Base-by-base conservation (phyloP, 2,888 invertebrate species). In the Liodrosophila aerea region DNA sequence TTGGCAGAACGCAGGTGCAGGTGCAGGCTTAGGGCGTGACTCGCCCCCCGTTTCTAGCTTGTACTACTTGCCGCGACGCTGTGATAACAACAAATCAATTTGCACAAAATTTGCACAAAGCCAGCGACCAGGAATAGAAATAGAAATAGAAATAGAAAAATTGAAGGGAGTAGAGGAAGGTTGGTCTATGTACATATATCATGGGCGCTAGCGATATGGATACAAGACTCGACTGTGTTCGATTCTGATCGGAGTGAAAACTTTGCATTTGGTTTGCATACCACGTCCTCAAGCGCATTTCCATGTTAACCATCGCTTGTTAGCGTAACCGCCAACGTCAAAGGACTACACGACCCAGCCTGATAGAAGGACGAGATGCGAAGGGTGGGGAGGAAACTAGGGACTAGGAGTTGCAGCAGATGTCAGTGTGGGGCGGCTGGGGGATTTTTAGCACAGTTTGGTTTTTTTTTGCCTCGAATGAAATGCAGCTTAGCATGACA, bases 61-160 rank as follows among this genome's bases (percentile, higher is more conserved):
- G 16, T 4, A 5, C 4, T 5, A 22, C 8, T 1, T 13, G 5
- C 13, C 33, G 8, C 22, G 12, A 8, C 45, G 50, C 30, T 78
- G 75, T 71, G 80, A 80, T 85, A 80, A 76, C 82, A 86, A 84
- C 81, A 81, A 81, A 86, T 81, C 86, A 86, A 86, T 81, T 81
- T 81, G 82, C 81, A 84, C 81, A 83, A 71, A 76, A 85, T 83
- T 81, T 78, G 80, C 85, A 83, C 84, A 73, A 76, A 50, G 52
- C 63, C n/a, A n/a, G n/a, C n/a, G n/a, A 43, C 22, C 22, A 49
- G 53, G 46, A 33, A 12, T 29, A 34, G 29, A 46, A 46, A 15
- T 16, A 18, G 31, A 40, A 9, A 47, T 7, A 11, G 18, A 13
- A 12, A 12, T 13, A 12, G 8, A 27, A 12, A 7, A 16, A 16